Base-by-base conservation (phyloP, 2,797 vertebrate genomes). In the Hippoglossus hippoglossus region DNA sequence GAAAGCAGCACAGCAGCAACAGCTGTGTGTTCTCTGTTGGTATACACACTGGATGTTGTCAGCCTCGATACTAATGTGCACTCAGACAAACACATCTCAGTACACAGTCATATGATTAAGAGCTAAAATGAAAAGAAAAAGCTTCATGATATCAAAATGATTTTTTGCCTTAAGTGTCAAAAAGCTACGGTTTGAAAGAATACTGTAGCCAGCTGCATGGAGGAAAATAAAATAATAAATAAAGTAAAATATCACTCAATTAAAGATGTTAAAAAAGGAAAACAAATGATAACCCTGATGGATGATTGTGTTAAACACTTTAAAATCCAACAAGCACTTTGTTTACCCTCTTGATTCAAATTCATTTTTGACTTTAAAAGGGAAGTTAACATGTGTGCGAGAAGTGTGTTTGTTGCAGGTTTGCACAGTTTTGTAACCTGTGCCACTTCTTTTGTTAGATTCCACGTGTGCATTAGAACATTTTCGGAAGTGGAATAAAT, bases 401-500 rank as follows among this genome's bases (percentile, higher is more conserved):
- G 65, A 46, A 39, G 3, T n/a, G 6, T 28, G 21, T 53, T 51
- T 67, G 50, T 63, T 28, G 53, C 22, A 59, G 16, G 68, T 24
- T 57, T 16, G 41, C n/a, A 47, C 31, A 24, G 28, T 31, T 58
- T 51, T 64, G 31, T 15, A 22, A n/a, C 61, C 53, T 57, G n/a
- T 56, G 21, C 53, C 26, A 26, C 60, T 53, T 75, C 1, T 18
- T 41, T 59, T 36, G 50, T 77, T 65, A 47, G 58, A 64, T 54
- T 67, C 31, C 44, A 55, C 19, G 50, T 34, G 24, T 49, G 50
- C 41, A 59, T 49, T 11, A 36, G 34, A 36, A 36, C 36, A 39
- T 57, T 25, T 65, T 51, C 49, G 39, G 63, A 49, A 71, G 77
- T 44, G n/a, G 44, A 72, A 67, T 16, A 24, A 60, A 52, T 39